Conservation (phyloP, 2,888 invertebrate species). For the Ectemnius cavifrons region DNA sequence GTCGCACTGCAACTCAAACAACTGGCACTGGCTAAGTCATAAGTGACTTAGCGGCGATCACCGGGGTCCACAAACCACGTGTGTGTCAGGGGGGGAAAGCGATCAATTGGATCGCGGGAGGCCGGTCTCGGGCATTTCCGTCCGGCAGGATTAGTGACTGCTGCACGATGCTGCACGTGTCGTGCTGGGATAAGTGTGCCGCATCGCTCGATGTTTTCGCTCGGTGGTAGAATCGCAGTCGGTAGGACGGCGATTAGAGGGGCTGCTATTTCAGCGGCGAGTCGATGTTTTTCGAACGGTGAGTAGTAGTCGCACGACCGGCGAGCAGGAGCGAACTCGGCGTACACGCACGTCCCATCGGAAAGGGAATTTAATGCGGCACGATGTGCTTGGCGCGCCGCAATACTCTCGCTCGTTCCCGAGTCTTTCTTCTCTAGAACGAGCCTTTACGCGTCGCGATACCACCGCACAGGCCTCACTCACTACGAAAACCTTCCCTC, state of each 20-base stretch:
- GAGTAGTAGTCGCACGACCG: constrained; percentile 67
- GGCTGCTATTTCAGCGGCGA: constrained; percentile 64
- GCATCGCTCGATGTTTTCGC: constrained; percentile 65
- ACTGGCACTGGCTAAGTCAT: too few relatives aligned
- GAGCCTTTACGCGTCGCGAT: too few relatives aligned
- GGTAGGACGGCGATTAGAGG: constrained; percentile 49
- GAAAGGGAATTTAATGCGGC: constrained; percentile 55
- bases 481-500: neutral
- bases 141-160: constrained; percentile 5
- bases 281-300: constrained; percentile 70
- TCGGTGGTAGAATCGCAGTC: constrained; percentile 42
- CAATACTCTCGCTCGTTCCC: constrained; percentile 25
- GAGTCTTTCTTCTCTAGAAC: neutral
- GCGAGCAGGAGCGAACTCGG: constrained; percentile 67
- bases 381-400: constrained; percentile 40
- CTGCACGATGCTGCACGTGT: constrained; percentile 37
- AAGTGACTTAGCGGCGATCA: neutral
- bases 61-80: constrained; percentile 27
- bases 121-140: constrained; percentile 22
- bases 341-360: constrained; percentile 71
- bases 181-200: constrained; percentile 42
- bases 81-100: constrained; percentile 25
- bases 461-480: too few relatives aligned
- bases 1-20: too few relatives aligned
- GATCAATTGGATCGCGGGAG: constrained; percentile 41